Evolutionary conservation across 2,113 vertebrate species (phyloP).

Genomic region (Okapia johnstoni): DNA sequence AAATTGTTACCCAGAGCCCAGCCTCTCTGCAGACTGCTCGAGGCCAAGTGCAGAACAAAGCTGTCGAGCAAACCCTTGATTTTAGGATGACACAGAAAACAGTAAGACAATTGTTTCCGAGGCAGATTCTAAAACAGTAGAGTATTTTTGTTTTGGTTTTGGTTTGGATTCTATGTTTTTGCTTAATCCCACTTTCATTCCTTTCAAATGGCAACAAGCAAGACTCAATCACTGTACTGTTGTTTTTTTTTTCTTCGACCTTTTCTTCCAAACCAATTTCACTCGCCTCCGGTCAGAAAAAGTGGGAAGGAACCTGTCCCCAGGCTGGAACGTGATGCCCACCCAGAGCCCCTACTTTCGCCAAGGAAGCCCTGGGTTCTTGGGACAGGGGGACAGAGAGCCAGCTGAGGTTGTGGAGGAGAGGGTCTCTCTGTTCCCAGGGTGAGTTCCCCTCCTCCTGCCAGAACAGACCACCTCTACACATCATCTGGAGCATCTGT

Average conservation of each 20-base stretch:
- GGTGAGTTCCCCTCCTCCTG: neutral
- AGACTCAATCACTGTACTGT: slow-evolving; percentile 23
- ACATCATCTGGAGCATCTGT: neutral
- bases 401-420: neutral
- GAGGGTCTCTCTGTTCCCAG: neutral
- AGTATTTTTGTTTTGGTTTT: slow-evolving; percentile 52
- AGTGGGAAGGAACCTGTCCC: neutral
- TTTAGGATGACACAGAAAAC: slow-evolving; percentile 37
- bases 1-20: neutral
- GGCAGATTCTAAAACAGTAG: slow-evolving; percentile 48
- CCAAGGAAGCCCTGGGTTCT: neutral
- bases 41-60: slow-evolving; percentile 15
- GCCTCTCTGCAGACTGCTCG: neutral
- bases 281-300: neutral
- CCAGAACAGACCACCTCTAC: neutral
- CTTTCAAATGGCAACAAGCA: slow-evolving; percentile 63
- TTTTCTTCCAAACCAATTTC: slow-evolving; percentile 34
- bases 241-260: neutral
- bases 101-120: slow-evolving; percentile 31
- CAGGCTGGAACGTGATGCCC: neutral
- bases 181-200: slow-evolving; percentile 71
- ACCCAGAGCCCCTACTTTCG: neutral
- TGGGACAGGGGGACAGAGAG: neutral
- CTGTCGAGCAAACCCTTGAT: neutral
- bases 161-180: slow-evolving; percentile 49